Conservation (phyloP, 2,113 vertebrate genomes). For the Alectura lathami region DNA sequence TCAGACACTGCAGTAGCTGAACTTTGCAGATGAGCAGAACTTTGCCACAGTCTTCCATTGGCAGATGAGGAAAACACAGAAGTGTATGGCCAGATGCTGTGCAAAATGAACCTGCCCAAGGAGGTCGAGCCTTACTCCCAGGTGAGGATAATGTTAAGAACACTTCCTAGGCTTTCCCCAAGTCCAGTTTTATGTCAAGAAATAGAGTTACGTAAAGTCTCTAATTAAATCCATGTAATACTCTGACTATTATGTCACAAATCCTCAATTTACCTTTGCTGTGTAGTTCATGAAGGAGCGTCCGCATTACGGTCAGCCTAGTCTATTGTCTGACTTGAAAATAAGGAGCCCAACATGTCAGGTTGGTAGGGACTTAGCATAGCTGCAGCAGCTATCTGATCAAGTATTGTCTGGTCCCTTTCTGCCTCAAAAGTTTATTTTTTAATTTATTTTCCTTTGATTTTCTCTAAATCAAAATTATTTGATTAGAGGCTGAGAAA, state of each 20-base stretch:
- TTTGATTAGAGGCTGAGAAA: background rate
- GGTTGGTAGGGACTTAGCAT: background rate
- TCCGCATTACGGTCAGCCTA: background rate
- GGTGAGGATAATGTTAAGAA: accelerated
- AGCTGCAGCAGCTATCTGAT: background rate
- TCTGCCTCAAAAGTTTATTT: background rate
- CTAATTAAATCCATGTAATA: background rate
- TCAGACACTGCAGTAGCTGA: background rate
- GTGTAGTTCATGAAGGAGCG: background rate
- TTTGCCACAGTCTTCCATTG: background rate
- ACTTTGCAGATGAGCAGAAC: background rate
- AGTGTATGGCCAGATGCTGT: accelerated
- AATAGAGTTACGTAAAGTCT: background rate
- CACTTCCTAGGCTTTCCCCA: background rate
- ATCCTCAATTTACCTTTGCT: background rate
- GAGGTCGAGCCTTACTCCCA: accelerated
- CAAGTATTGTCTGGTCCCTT: background rate
- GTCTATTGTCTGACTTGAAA: background rate
- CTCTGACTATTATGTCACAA: background rate
- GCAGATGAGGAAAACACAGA: background rate
- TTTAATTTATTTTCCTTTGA: background rate
- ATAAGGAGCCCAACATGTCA: background rate
- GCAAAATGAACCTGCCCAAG: background rate
- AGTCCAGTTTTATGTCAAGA: background rate
- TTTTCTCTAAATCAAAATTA: background rate